phyloP scores from a whole-genome alignment of 2,113 vertebrate species.

The Labeo rohita region DNA sequence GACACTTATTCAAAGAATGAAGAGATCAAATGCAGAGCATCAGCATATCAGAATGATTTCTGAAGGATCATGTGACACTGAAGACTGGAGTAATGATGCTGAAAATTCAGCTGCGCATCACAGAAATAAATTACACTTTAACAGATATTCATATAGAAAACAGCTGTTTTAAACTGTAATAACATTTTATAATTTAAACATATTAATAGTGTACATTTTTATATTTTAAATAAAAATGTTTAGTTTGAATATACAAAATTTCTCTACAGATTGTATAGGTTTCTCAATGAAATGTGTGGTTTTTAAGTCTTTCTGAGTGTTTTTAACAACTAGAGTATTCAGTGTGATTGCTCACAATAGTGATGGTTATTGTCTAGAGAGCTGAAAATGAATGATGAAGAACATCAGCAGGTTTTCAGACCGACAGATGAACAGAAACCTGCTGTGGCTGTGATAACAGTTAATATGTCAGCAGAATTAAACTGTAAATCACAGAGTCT shows the following conservation, averaged over 20 bases:
- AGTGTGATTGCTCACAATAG: neutral
- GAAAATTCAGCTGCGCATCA: neutral
- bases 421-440: neutral
- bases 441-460: neutral
- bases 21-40: neutral
- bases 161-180: neutral
- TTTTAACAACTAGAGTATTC: too few species aligned
- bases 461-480: neutral
- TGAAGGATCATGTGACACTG: too few species aligned
- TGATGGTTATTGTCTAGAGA: neutral
- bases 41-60: neutral
- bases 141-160: neutral
- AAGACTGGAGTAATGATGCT: neutral
- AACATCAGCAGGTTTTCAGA: neutral
- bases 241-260: too few species aligned
- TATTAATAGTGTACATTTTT: neutral
- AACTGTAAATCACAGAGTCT: neutral
- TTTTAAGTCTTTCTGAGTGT: too few species aligned
- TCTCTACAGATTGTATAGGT: too few species aligned
- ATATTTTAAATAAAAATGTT: too few species aligned
- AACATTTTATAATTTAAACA: neutral
- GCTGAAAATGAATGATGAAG: neutral
- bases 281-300: too few species aligned
- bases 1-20: neutral
- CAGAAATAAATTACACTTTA: neutral